Evolutionary conservation across 1,140 invertebrate species (phyloP).

Genomic region (Apis cerana): DNA sequence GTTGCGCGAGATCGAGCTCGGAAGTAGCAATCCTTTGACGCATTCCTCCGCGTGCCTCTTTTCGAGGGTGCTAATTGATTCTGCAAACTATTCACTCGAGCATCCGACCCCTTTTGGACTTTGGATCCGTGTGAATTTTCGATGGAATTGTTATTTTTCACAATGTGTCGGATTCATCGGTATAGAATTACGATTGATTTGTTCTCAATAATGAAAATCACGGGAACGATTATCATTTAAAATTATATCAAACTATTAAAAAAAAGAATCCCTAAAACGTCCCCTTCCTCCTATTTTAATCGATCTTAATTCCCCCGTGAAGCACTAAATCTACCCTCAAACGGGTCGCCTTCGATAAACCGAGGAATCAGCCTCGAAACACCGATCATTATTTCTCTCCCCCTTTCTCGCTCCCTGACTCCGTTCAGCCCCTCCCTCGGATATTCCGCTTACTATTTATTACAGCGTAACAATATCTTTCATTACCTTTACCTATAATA

Average conservation of each 20-base stretch:
- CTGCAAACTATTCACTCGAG: constrained; percentile 8
- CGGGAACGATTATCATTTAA: too few relatives aligned
- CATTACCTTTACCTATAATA: constrained; percentile 53
- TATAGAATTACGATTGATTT: too few relatives aligned
- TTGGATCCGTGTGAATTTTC: background rate
- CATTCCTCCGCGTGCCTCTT: constrained; percentile 30
- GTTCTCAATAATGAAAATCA: too few relatives aligned
- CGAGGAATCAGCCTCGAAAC: constrained; percentile 11
- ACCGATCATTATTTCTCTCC: constrained; percentile 29
- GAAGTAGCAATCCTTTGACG: background rate
- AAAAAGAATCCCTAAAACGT: background rate
- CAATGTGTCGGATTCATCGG: background rate
- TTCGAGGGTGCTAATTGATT: constrained; percentile 32
- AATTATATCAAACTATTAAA: background rate
- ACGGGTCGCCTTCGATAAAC: constrained; percentile 22
- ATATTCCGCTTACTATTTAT: constrained; percentile 42
- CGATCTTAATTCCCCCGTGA: constrained; percentile 28
- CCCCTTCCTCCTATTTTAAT: background rate
- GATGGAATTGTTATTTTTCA: background rate
- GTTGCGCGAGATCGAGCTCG: background rate
- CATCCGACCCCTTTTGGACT: background rate
- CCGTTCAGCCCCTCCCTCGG: background rate
- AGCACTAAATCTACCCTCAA: constrained; percentile 27
- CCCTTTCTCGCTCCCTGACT: background rate
- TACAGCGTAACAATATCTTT: constrained; percentile 49